Evolutionary conservation across 2,113 vertebrate genomes (phyloP), one percentile per base, ranked within the genome.

Genomic region (Chlorodrepanis virens): DNA sequence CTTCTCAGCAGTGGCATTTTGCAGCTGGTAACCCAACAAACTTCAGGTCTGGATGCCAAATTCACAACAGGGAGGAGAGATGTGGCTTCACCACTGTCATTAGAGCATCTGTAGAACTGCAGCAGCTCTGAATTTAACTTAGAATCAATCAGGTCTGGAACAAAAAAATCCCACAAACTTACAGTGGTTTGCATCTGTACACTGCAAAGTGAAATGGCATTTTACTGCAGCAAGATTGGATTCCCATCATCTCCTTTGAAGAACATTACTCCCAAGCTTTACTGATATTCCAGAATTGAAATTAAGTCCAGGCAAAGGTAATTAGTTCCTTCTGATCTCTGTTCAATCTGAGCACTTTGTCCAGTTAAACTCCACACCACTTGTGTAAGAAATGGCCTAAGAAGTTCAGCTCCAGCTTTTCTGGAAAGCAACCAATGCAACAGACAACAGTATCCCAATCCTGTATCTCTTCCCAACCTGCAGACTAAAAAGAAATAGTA

Each of bases 401-500:
- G 33, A 87, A 47, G 47, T 39, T 89, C 59, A 80, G 54, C 35
- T 96, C 61, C 87, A 93, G 45, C 33, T 90, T 90, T 85, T 90
- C 79, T 91, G 42, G 54, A 92, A 80, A 75, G 56, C 64, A 93
- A 67, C 31, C 64, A 81, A 35, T 56, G 23, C 84, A 93, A 78
- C 39, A 90, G 33, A 74, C 15, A 85, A 70, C 39, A 74, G 39
- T 12, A 83, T 15, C 83, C 68, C 80, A 77, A 59, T 8, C 42
- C 40, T 20, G 4, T 40, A 37, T 24, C 90, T 87, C 67, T 70
- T 84, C 19, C 78, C 76, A 88, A 77, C 22, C 54, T 52, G 16
- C 29, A 94, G 52, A 50, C 42, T 88, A 10, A 39, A 69, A 53
- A 47, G 16, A 56, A 88, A 81, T 15, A 52, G 53, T 21, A 74